A percentile compares a stretch with the other conserved stretches of the same genome.
Conservation (phyloP, 1,140 invertebrate genomes). For the Macrobrachium nipponense region DNA sequence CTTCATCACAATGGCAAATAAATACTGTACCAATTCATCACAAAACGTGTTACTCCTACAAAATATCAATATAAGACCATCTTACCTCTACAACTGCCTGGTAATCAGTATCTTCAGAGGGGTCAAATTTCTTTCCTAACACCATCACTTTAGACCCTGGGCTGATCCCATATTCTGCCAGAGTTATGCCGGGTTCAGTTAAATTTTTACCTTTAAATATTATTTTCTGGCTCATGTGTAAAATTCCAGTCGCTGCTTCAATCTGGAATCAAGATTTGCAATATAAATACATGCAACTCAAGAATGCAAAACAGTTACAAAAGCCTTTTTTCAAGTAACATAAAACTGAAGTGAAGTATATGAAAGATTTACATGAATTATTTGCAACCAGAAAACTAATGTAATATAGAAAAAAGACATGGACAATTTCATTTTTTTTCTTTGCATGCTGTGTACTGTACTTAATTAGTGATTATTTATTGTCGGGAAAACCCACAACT, state of each 20-base stretch:
- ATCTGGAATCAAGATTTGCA: slow-evolving; percentile 26
- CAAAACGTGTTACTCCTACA: background rate
- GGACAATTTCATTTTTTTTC: too few species aligned
- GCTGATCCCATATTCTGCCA: slow-evolving; percentile 17
- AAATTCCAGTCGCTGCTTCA: slow-evolving; percentile 29
- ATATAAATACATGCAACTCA: too few species aligned
- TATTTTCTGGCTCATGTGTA: slow-evolving; percentile 35
- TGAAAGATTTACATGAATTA: background rate
- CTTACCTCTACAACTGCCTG: slow-evolving; percentile 38
- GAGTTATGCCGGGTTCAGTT: background rate
- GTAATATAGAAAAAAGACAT: too few species aligned
- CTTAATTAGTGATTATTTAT: too few species aligned
- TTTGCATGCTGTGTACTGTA: too few species aligned
- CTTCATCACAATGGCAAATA: too few species aligned
- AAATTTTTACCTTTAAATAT: slow-evolving; percentile 36
- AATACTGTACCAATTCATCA: too few species aligned
- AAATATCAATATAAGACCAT: background rate
- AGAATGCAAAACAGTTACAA: too few species aligned
- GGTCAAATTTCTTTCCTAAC: slow-evolving; percentile 42
- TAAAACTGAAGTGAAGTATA: too few species aligned
- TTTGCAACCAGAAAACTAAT: background rate
- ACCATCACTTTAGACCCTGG: slow-evolving; percentile 40
- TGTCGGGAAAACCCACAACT: too few species aligned
- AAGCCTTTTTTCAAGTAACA: too few species aligned
- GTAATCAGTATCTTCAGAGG: slow-evolving; percentile 25